phyloP scores from a whole-genome alignment of 1,140 invertebrate species.

The Caligus rogercresseyi region DNA sequence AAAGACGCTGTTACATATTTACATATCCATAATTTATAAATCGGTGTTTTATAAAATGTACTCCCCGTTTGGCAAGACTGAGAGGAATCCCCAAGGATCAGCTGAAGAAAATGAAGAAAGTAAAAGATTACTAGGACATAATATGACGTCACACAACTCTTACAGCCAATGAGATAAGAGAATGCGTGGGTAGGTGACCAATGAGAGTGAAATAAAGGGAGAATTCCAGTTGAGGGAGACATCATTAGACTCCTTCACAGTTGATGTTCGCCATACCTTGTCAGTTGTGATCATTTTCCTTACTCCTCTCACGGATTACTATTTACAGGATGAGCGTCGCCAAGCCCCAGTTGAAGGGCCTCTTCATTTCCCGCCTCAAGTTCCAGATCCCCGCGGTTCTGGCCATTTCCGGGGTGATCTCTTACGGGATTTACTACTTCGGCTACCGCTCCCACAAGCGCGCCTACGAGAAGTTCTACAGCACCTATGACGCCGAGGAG shows the following conservation, averaged over 20 bases:
- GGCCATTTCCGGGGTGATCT: neutral
- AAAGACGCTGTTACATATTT: no score
- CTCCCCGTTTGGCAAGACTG: no score
- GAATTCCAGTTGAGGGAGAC: neutral
- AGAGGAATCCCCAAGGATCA: no score
- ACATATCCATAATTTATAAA: no score
- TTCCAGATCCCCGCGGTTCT: neutral
- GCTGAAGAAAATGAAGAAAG: neutral
- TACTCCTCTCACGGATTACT: neutral
- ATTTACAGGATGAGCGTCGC: neutral
- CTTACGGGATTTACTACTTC: neutral
- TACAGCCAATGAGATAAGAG: neutral
- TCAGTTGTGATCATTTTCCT: neutral
- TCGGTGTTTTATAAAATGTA: no score
- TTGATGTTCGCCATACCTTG: neutral
- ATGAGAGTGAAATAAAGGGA: neutral
- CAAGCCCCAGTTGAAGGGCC: neutral
- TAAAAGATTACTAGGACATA: neutral
- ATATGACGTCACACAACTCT: neutral
- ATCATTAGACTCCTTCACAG: neutral
- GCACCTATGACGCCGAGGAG: neutral
- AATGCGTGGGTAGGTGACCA: neutral
- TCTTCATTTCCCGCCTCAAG: neutral
- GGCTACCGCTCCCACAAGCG: neutral
- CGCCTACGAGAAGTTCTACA: neutral